Base-by-base conservation (phyloP, 2,113 vertebrate genomes). In the Pholis gunnellus region DNA sequence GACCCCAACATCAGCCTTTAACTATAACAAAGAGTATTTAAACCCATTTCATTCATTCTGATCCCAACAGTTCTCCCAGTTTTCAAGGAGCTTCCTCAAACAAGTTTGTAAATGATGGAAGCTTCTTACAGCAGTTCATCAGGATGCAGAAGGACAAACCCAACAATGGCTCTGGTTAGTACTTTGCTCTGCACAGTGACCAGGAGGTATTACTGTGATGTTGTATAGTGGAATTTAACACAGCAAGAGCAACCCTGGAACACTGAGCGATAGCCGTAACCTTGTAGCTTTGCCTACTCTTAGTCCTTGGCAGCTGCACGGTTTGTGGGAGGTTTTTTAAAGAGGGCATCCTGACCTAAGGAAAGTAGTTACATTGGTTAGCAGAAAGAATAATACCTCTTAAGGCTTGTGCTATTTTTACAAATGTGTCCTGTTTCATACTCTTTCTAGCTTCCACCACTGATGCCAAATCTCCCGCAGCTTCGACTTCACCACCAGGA, bases 81-180 rank as follows among this genome's bases (percentile, higher is more conserved):
- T 31, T 83, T 46, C 95, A 96, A 42, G 94, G 78, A 1, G 83
- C 94, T 59, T 92, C 95, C 27, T 94, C 94, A 29, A 99, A 99
- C 91, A 99, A 99, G 91, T 99, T 99, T 93, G 95, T 94, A 88
- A 99, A 99, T 0, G 98, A 99, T 27, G 98, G 98, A 71, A 99
- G 98, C 87, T 99, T 99, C 87, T 92, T 99, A 65, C 98, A 99
- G 90, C 97, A 99, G 92, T 99, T 99, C 88, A 96, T 99, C 86
- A 97, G 96, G 92, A 93, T 99, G 93, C 97, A 99, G 92, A 97
- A 97, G 87, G 96, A 97, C 1, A 97, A 97, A 81, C 78, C 95
- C 3, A 92, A 70, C 86, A 60, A 92, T 67, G 94, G 95, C 95
- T n/a, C 84, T 67, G 94, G 95, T 95, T n/a, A 85, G 88, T 92